These are phyloP conservation scores for Sturnus vulgaris DNA, from an alignment of 2,113 vertebrate species.

Conservation along the genomic window DNA sequence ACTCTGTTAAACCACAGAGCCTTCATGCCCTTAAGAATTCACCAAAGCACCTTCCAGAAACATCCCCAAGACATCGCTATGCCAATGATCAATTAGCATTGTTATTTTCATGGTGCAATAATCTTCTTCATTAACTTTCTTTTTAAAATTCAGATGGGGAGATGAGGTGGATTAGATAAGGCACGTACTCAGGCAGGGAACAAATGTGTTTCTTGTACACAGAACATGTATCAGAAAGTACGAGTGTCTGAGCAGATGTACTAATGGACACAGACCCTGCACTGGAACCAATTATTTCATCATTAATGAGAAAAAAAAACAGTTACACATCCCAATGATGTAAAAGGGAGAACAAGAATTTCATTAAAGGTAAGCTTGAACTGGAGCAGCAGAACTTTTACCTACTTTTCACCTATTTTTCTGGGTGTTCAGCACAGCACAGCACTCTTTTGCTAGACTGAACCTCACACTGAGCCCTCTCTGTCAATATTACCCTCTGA, in stretches of 20 bases:
- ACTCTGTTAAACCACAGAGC: background rate
- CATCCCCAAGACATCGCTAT: background rate
- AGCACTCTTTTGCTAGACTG: background rate
- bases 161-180: background rate
- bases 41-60: background rate
- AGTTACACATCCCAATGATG: background rate
- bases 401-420: background rate
- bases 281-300: background rate
- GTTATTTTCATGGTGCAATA: background rate
- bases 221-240: background rate
- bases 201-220: fast-evolving
- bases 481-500: background rate
- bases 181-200: background rate
- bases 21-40: background rate
- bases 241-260: background rate
- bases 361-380: background rate
- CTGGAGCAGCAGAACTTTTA: background rate
- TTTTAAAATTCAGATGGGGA: background rate
- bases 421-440: background rate
- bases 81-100: background rate
- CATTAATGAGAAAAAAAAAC: background rate
- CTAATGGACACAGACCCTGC: background rate
- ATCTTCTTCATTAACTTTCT: background rate
- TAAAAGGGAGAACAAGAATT: background rate
- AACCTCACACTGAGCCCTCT: background rate